These are phyloP conservation scores for Platerodrilus igneus DNA, from an alignment of 2,888 invertebrate species.

Conservation along the genomic window DNA sequence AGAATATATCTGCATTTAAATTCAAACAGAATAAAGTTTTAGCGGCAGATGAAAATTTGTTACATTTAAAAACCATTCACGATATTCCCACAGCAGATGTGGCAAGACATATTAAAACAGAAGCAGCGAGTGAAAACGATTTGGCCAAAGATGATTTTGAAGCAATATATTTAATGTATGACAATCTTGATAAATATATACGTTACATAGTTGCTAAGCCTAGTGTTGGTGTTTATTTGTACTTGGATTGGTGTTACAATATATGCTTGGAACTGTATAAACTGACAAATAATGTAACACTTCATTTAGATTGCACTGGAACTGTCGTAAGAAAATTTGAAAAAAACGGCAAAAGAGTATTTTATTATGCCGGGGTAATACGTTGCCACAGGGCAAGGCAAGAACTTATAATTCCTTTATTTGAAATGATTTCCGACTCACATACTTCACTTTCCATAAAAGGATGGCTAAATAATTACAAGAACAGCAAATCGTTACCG, in stretches of 20 bases:
- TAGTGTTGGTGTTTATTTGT: too few relatives aligned
- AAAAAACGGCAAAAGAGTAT: neutral
- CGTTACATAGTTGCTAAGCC: neutral
- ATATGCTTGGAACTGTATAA: conserved; percentile 1
- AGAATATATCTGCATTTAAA: too few relatives aligned
- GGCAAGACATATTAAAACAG: too few relatives aligned
- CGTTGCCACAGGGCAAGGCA: neutral
- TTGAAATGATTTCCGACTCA: conserved; percentile 3
- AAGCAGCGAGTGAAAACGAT: conserved; percentile 8
- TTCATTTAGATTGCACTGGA: too few relatives aligned
- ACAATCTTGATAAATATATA: neutral
- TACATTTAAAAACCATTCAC: too few relatives aligned
- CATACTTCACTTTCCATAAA: neutral
- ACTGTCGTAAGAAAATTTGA: neutral
- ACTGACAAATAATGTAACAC: too few relatives aligned
- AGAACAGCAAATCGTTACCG: neutral
- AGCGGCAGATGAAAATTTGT: too few relatives aligned
- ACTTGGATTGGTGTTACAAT: conserved; percentile 1
- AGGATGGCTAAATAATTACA: neutral
- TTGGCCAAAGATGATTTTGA: conserved; percentile 1
- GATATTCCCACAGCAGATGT: too few relatives aligned
- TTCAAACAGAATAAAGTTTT: too few relatives aligned
- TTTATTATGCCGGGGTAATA: too few relatives aligned
- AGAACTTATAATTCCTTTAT: neutral
- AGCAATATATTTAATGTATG: neutral